A percentile compares a stretch with the other conserved stretches of the same genome.
These are phyloP conservation scores for Tetragonula clypearis DNA, from an alignment of 1,140 invertebrate genomes.

Conservation along the genomic window DNA sequence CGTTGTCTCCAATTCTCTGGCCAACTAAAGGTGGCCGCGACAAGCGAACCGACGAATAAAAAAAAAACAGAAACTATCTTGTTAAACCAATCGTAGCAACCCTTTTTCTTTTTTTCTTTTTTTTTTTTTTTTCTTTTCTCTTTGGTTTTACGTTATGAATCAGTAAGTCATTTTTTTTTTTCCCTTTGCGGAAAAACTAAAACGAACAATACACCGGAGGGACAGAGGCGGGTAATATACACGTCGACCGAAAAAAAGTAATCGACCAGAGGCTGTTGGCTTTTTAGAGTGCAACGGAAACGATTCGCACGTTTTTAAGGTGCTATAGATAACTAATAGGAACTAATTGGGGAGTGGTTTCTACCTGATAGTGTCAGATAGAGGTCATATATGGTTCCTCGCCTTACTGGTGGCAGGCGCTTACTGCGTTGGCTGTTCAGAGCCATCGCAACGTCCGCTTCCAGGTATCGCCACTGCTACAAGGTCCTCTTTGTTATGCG, in stretches of 20 bases:
- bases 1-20: slow-evolving; percentile 84
- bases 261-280: slow-evolving; percentile 20
- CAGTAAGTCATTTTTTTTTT: slow-evolving; percentile 31
- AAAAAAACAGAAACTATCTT: slow-evolving; percentile 79
- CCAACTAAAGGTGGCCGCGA: slow-evolving; percentile 79
- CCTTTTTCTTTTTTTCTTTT: slow-evolving; percentile 17
- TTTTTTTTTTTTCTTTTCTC: too few relatives aligned
- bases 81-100: slow-evolving; percentile 65
- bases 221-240: neutral
- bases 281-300: slow-evolving; percentile 46
- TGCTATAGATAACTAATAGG: slow-evolving; percentile 61
- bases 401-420: slow-evolving; percentile 90
- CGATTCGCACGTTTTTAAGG: slow-evolving; percentile 42
- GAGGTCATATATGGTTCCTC: slow-evolving; percentile 91
- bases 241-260: slow-evolving; percentile 21
- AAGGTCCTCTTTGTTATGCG: slow-evolving; percentile 79
- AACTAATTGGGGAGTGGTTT: slow-evolving; percentile 76
- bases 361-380: slow-evolving; percentile 94
- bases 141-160: slow-evolving; percentile 28
- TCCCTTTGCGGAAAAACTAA: slow-evolving; percentile 39
- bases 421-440: slow-evolving; percentile 89
- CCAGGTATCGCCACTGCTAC: slow-evolving; percentile 85
- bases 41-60: slow-evolving; percentile 82
- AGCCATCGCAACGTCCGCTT: slow-evolving; percentile 87
- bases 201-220: slow-evolving; percentile 23